Conservation (phyloP, 2,888 invertebrate genomes). For the Diploptera punctata region DNA sequence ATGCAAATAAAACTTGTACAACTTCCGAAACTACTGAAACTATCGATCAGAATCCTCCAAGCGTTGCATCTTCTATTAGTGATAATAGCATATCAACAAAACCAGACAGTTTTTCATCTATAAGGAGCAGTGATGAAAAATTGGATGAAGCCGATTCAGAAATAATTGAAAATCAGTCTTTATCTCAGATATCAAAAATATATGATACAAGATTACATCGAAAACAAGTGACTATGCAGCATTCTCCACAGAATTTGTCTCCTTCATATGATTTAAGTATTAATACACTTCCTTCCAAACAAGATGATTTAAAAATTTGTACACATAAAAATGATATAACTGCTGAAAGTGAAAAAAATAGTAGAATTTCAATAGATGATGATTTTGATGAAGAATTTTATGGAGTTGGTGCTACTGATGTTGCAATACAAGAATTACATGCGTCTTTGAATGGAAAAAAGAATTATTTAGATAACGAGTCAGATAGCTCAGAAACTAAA, state of each 20-base stretch:
- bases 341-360: slow-evolving; percentile 20
- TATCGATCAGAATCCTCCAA: slow-evolving; percentile 16
- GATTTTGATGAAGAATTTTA: slow-evolving; percentile 23
- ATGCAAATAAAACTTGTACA: not conserved
- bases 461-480: not conserved
- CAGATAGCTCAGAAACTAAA: not conserved
- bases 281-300: not conserved
- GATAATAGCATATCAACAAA: not conserved
- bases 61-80: not conserved
- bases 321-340: not conserved
- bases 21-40: slow-evolving; percentile 15
- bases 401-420: slow-evolving; percentile 19
- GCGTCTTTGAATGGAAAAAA: not conserved
- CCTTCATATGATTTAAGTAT: not conserved
- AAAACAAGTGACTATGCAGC: not conserved
- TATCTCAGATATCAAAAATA: not conserved
- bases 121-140: not conserved
- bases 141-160: not conserved
- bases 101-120: not conserved
- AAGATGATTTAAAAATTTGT: slow-evolving; percentile 5
- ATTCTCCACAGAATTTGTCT: not conserved
- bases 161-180: not conserved
- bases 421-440: slow-evolving; percentile 5
- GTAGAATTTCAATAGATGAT: not conserved
- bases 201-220: slow-evolving; percentile 15